These are phyloP conservation scores for Panulirus ornatus DNA, from an alignment of 1,140 invertebrate species.

Conservation along the genomic window DNA sequence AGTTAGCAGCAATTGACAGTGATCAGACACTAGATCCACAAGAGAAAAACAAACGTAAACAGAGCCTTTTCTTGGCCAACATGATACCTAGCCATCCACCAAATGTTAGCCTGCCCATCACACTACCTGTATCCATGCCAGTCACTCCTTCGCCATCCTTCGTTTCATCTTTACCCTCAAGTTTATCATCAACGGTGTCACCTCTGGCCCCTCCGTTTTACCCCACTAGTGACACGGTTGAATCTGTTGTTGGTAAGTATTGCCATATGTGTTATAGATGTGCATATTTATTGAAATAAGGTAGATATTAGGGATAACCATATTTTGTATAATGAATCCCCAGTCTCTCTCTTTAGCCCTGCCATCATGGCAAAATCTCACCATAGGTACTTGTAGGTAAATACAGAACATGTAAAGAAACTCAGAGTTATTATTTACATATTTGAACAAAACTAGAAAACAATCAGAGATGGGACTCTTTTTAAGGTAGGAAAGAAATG, in stretches of 20 bases:
- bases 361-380: too few relatives aligned
- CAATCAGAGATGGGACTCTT: too few relatives aligned
- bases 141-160: conserved; percentile 71
- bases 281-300: too few relatives aligned
- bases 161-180: conserved; percentile 80
- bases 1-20: conserved; percentile 85
- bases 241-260: conserved; percentile 86
- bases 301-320: too few relatives aligned
- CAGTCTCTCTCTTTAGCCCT: too few relatives aligned
- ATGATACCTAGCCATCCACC: conserved; percentile 61
- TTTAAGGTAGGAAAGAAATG: too few relatives aligned
- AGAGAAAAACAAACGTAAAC: conserved; percentile 87
- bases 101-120: conserved; percentile 32
- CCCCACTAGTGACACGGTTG: conserved; percentile 85
- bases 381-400: too few relatives aligned
- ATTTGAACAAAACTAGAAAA: too few relatives aligned
- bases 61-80: conserved; percentile 83
- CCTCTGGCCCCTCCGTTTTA: conserved; percentile 82
- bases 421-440: too few relatives aligned
- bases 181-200: conserved; percentile 78
- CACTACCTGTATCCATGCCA: conserved; percentile 31
- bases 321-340: too few relatives aligned
- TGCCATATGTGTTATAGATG: conserved; percentile 9
- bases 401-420: too few relatives aligned
- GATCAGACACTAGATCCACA: conserved; percentile 83